Evolutionary conservation across 2,797 vertebrate species (phyloP).

Genomic region (Clamator glandarius): DNA sequence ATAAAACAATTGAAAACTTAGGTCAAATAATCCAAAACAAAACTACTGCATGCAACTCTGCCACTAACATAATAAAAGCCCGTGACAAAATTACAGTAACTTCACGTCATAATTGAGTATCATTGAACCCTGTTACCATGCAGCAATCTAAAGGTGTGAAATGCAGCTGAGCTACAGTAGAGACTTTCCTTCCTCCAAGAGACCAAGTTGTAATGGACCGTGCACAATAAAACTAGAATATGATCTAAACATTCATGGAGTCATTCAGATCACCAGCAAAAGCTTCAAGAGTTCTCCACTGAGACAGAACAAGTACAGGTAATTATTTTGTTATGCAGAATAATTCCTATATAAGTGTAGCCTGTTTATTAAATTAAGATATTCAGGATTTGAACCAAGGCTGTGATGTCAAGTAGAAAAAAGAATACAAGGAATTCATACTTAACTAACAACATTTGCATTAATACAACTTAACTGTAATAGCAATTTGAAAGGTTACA

Average conservation of each 20-base stretch:
- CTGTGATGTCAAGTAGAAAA: background rate
- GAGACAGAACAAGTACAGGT: background rate
- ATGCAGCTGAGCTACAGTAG: background rate
- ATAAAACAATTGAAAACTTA: background rate
- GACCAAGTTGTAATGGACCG: background rate
- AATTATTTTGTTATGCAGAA: conserved; percentile 44
- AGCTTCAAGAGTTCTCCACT: background rate
- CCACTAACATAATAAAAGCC: background rate
- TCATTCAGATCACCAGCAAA: background rate
- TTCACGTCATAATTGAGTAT: background rate
- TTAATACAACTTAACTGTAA: background rate
- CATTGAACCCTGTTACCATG: background rate
- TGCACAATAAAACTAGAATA: background rate
- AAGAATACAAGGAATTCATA: background rate
- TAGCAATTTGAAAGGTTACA: background rate
- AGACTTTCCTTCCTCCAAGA: background rate
- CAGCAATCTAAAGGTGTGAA: background rate
- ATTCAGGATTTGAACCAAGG: background rate
- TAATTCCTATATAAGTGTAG: conserved; percentile 17
- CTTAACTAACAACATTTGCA: background rate
- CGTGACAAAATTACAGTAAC: background rate
- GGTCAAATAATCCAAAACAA: background rate
- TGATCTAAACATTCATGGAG: background rate
- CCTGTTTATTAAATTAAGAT: background rate
- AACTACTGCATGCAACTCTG: background rate